Evolutionary conservation across 64 coral and sea anemone species (phyloP).

Genomic region (Trachythela sp.): DNA sequence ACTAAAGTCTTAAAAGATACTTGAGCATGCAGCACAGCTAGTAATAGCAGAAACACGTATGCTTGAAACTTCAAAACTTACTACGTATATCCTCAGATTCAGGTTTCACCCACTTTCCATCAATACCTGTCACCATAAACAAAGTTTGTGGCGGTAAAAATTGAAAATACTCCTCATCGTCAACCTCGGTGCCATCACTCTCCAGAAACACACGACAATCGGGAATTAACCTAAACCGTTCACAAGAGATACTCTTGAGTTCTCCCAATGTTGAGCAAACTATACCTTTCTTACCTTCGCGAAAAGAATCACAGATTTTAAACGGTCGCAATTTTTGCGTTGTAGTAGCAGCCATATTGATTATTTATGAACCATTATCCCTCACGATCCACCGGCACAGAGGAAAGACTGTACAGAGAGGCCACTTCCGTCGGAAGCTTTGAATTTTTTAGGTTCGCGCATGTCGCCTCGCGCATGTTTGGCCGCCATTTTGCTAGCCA

Average conservation of each 20-base stretch:
- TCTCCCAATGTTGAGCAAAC: slow-evolving; percentile 47
- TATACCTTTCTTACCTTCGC: slow-evolving; percentile 45
- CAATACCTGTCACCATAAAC: slow-evolving; percentile 52
- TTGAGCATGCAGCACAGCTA: too few species aligned
- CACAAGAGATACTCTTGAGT: slow-evolving; percentile 54
- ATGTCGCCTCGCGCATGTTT: too few species aligned
- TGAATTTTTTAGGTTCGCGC: too few species aligned
- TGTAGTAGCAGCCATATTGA: too few species aligned
- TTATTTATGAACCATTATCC: too few species aligned
- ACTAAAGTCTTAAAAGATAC: too few species aligned
- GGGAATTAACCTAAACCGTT: slow-evolving; percentile 32
- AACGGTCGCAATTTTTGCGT: slow-evolving; percentile 18
- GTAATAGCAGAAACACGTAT: too few species aligned
- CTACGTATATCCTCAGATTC: slow-evolving; percentile 7
- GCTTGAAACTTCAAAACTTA: slow-evolving; percentile 23
- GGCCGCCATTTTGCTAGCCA: too few species aligned
- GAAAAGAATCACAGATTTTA: slow-evolving; percentile 51
- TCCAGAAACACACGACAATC: slow-evolving; percentile 67
- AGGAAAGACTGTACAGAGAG: too few species aligned
- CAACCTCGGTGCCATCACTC: slow-evolving; percentile 76
- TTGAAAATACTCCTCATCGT: slow-evolving; percentile 80
- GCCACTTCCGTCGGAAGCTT: too few species aligned
- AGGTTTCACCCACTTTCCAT: slow-evolving; percentile 38
- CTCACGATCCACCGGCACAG: too few species aligned
- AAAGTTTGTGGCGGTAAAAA: slow-evolving; percentile 66